Percentiles rank a stretch among this genome's conserved stretches.
phyloP scores from a whole-genome alignment of 2,888 invertebrate genomes.

The Drosophila siamana region DNA sequence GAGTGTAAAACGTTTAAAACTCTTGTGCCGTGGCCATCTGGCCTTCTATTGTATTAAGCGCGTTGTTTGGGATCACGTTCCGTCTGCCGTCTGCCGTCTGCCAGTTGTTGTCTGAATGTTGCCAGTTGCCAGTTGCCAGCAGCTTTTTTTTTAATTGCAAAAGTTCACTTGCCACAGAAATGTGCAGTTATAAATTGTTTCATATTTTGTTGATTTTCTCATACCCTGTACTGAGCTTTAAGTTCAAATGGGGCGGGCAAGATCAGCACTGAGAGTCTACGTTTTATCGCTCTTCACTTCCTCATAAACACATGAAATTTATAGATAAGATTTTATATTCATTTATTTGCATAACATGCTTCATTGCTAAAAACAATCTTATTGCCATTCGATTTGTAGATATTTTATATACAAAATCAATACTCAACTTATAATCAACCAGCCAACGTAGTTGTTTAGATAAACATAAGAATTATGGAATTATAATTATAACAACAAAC shows the following conservation, averaged over 20 bases:
- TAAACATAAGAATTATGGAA: neutral
- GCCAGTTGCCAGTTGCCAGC: slow-evolving; percentile 40
- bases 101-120: slow-evolving; percentile 2
- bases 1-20: slow-evolving; percentile 29
- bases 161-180: slow-evolving; percentile 59
- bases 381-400: too few species aligned
- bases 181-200: slow-evolving; percentile 52
- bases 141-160: slow-evolving; percentile 63
- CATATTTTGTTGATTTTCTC: slow-evolving; percentile 24
- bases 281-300: neutral
- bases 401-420: too few species aligned
- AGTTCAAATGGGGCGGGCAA: too few species aligned
- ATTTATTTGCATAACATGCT: neutral
- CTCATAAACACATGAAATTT: neutral
- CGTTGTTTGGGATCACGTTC: slow-evolving; percentile 36
- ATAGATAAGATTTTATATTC: too few species aligned
- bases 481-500: neutral
- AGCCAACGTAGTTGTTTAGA: too few species aligned
- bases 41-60: slow-evolving; percentile 7
- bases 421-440: too few species aligned
- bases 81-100: slow-evolving; percentile 40
- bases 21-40: slow-evolving; percentile 50
- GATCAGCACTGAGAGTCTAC: too few species aligned
- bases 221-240: neutral
- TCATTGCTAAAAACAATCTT: too few species aligned